Conservation (phyloP, 2,888 invertebrate genomes). For the Dicyrtoma fusca region DNA sequence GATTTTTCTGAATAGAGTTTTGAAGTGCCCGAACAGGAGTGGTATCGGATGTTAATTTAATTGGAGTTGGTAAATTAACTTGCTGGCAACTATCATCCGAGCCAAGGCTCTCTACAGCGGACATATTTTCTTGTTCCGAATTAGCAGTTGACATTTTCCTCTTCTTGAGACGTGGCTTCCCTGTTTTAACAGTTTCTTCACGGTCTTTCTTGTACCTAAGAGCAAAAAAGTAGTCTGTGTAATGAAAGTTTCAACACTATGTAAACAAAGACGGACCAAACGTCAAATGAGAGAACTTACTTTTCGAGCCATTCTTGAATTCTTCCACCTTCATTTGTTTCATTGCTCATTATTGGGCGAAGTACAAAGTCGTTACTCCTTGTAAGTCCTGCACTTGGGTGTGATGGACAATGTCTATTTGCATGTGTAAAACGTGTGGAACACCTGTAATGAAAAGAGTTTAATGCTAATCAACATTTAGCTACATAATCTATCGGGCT, state of each 20-base stretch:
- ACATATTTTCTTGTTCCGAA: conserved; percentile 40
- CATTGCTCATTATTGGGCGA: conserved; percentile 61
- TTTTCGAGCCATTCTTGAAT: conserved; percentile 65
- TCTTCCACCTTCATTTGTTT: conserved; percentile 62
- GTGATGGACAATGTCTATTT: conserved; percentile 74
- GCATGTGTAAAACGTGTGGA: conserved; percentile 74
- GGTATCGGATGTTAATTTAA: background rate
- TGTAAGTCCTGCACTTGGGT: conserved; percentile 67
- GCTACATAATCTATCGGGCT: no score
- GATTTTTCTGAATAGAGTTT: background rate
- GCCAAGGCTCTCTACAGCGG: conserved; percentile 2
- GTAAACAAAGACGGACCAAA: background rate
- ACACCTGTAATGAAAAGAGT: conserved; percentile 61
- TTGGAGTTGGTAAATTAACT: conserved; percentile 1
- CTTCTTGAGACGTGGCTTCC: conserved; percentile 43
- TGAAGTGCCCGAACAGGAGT: background rate
- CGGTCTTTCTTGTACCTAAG: conserved; percentile 54
- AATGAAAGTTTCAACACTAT: background rate
- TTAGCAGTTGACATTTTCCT: conserved; percentile 21
- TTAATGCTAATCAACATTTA: no score
- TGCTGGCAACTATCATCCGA: conserved; percentile 27
- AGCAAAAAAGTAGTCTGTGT: conserved; percentile 8
- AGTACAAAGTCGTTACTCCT: conserved; percentile 61
- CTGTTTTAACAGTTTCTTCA: conserved; percentile 51
- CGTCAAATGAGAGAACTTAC: conserved; percentile 44